phyloP scores from a whole-genome alignment of 2,797 vertebrate species.

The Rachycentron canadum region DNA sequence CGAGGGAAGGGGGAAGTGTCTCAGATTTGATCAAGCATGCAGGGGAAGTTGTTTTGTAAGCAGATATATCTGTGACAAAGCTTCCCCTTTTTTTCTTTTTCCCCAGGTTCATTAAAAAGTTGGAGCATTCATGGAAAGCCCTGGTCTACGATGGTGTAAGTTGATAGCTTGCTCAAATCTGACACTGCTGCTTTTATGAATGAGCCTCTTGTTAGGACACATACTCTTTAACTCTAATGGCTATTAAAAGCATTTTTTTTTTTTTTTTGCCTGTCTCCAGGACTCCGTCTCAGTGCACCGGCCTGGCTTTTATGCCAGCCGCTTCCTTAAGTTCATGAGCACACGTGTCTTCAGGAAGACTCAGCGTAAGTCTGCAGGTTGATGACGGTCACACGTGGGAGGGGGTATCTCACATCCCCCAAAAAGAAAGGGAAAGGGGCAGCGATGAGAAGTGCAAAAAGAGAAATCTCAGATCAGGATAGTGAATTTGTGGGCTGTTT shows the following conservation, averaged over 20 bases:
- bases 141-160: conserved; percentile 97
- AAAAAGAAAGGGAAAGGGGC: background rate
- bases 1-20: background rate
- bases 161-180: conserved; percentile 58
- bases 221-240: conserved; percentile 15
- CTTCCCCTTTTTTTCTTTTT: conserved; percentile 55
- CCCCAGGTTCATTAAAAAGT: conserved; percentile 95
- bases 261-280: conserved; percentile 76
- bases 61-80: conserved; percentile 32
- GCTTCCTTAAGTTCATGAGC: conserved; percentile 99
- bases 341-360: conserved; percentile 95
- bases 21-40: conserved; percentile 21
- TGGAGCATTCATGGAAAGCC: conserved; percentile 99
- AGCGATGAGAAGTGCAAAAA: conserved; percentile 18
- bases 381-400: background rate
- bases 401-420: background rate
- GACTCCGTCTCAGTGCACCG: conserved; percentile 97
- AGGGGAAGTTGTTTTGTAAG: conserved; percentile 30
- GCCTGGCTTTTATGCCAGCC: conserved; percentile 96
- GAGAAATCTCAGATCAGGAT: conserved; percentile 31
- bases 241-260: conserved; percentile 22
- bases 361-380: conserved; percentile 89
- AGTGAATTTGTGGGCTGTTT: conserved; percentile 4
- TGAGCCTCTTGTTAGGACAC: conserved; percentile 54
- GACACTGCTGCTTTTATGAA: conserved; percentile 61